These are phyloP conservation scores for Theristicus caerulescens DNA, from an alignment of 2,113 vertebrate genomes.

Conservation along the genomic window DNA sequence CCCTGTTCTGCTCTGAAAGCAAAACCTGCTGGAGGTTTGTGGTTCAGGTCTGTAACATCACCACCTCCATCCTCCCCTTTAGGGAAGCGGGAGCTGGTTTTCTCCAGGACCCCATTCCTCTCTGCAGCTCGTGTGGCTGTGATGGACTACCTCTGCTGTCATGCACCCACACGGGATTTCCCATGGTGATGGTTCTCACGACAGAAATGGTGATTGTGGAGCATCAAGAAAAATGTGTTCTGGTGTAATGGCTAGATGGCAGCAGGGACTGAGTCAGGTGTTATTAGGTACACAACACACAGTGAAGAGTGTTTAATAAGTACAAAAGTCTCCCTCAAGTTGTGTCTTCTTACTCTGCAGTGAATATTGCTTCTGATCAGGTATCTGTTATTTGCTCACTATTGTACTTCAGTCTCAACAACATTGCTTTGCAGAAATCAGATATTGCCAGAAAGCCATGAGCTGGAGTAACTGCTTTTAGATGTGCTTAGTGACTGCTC, in stretches of 20 bases:
- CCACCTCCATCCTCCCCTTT: neutral
- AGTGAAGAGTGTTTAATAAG: neutral
- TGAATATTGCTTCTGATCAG: neutral
- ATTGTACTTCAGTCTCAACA: fast-evolving
- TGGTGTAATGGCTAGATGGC: neutral
- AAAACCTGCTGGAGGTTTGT: neutral
- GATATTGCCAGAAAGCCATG: neutral
- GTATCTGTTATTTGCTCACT: neutral
- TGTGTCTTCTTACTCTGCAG: neutral
- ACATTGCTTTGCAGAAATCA: neutral
- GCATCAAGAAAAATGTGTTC: neutral
- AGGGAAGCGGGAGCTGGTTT: neutral
- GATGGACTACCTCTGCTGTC: neutral
- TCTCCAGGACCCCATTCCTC: neutral
- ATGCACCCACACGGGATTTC: fast-evolving
- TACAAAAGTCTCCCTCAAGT: neutral
- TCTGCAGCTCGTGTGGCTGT: no score
- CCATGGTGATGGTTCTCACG: fast-evolving
- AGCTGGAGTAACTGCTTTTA: neutral
- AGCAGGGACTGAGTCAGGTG: neutral
- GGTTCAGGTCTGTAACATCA: neutral
- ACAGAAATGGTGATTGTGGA: neutral
- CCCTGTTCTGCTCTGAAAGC: neutral
- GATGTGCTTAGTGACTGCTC: neutral
- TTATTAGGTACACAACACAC: fast-evolving